These are phyloP conservation scores for Sitta carolinensis DNA, from an alignment of 2,797 vertebrate genomes.

Conservation along the genomic window DNA sequence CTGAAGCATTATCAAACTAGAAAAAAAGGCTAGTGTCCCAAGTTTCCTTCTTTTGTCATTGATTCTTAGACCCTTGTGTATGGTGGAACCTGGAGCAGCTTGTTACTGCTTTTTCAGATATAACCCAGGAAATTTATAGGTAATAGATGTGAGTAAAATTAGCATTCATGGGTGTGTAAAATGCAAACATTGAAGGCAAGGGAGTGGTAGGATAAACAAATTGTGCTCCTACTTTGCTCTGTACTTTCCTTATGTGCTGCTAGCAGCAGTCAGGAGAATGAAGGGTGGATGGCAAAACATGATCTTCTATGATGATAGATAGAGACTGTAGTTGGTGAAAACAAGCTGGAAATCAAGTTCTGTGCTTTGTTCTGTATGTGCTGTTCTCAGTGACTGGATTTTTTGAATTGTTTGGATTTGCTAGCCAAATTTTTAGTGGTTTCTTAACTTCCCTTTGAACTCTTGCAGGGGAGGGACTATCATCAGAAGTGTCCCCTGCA, in stretches of 20 bases:
- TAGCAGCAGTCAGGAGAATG: background rate
- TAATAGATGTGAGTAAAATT: background rate
- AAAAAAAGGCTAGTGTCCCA: background rate
- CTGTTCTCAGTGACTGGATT: background rate
- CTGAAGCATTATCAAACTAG: background rate
- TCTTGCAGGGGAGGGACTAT: background rate
- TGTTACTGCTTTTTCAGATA: background rate
- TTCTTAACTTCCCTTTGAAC: background rate
- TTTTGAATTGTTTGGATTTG: background rate
- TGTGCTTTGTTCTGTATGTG: background rate
- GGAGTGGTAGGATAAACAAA: background rate
- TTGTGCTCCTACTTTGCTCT: background rate
- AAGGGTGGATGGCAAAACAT: background rate
- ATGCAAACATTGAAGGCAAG: background rate
- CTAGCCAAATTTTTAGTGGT: background rate
- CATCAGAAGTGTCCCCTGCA: background rate
- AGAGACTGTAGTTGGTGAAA: background rate
- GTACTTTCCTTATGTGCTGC: background rate
- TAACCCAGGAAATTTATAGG: background rate
- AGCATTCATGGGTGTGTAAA: background rate
- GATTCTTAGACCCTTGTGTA: background rate
- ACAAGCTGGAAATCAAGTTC: background rate
- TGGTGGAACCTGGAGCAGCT: background rate
- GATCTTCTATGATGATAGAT: background rate
- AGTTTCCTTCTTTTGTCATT: background rate